Evolutionary conservation across 2,888 invertebrate species (phyloP), one percentile per base, ranked within the genome.

Genomic region (Synergus japonicus): DNA sequence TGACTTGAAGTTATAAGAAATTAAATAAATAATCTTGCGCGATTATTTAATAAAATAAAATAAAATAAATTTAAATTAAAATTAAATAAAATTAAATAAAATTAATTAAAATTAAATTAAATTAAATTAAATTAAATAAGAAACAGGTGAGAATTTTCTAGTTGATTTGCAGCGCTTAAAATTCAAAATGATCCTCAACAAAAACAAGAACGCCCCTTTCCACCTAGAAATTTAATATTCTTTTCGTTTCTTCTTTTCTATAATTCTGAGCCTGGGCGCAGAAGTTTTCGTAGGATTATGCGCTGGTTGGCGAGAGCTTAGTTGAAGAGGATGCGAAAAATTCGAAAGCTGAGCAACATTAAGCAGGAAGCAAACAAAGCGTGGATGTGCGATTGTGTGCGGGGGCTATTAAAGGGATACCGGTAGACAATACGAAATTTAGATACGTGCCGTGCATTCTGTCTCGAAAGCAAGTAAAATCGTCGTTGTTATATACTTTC

Each of bases 401-500:
- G 64, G n/a, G 44, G 43, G 76, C 18, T 64, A 76, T 66, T 84
- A 85, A 85, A 84, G 82, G 84, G 83, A 86, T 83, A 84, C 78
- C 79, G 43, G 65, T 77, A 43, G 76, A 84, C 86, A 86, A 88
- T 86, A 88, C 86, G 86, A 88, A 90, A 89, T 91, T 90, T 88
- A 89, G 86, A 90, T 89, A 91, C 91, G 91, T 91, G 91, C 88
- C 79, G 84, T 77, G 91, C 88, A 90, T 90, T 87, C 82, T 77
- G 80, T 73, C 78, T 66, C 76, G 78, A 60, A 60, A 79, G 58
- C 81, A 66, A 58, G 82, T 77, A 83, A 83, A 83, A 84, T 83
- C 82, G 76, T 79, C 80, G 83, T 80, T 81, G 81, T 81, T 83
- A 84, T 85, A 82, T 80, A 79, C 77, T 73, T 44, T 49, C 37